Evolutionary conservation across 2,888 invertebrate genomes (phyloP), one percentile per base, ranked within the genome.

Genomic region (Hedychridium roseum): DNA sequence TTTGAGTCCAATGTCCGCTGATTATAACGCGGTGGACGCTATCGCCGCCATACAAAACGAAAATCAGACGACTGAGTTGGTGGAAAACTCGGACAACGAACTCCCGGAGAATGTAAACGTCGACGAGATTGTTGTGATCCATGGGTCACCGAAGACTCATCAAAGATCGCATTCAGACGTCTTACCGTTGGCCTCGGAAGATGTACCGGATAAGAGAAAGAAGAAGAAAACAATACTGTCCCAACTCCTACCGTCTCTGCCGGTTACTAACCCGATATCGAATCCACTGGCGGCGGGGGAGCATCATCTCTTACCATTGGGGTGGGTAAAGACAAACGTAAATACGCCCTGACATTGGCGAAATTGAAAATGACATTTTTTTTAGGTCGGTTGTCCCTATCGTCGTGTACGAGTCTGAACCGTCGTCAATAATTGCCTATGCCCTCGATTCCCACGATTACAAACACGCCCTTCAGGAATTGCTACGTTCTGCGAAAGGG

Each of bases 371-470:
- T n/a, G n/a, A n/a, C n/a, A n/a, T n/a, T n/a, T n/a, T n/a, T n/a
- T 48, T 6, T 53, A 77, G 77, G 7, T 76, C 78, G 0, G 69
- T 73, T 5, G 81, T 87, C n/a, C 87, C 88, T 0, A 80, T 90
- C n/a, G 83, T 89, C 1, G 89, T 94, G 0, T 88, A 88, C 62
- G 92, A 93, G 73, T 85, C 84, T 28, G 92, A 94, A 75, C 87
- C 89, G 0, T 91, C 92, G 56, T 93, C 92, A 0, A 88, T 94
- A 40, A 90, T 95, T 50, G 91, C 94, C 0, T 92, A 91, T 71
- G 87, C 91, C 1, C 79, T 95, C 15, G 87, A 87, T 48, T 89
- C 89, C 0, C 78, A 78, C 9, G 90, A 91, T 41, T 92, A 92
- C 71, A 87, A 86, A 59, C 83, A 82, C 38, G 78, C 83, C 1